These are phyloP conservation scores for Triplophysa siluroides DNA, from an alignment of 2,113 vertebrate species.

Conservation along the genomic window DNA sequence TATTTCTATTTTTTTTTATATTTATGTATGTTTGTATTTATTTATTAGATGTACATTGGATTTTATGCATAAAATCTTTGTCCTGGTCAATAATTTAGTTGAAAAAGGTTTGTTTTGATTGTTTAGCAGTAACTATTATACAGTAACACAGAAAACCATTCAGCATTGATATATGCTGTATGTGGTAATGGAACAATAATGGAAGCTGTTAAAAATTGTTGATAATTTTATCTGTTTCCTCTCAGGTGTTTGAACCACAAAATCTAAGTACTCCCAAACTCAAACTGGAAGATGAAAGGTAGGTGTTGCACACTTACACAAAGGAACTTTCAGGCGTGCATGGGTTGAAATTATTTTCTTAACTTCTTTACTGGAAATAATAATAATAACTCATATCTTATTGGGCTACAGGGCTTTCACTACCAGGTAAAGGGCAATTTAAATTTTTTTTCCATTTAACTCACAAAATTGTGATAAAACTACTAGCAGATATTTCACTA, in stretches of 20 bases:
- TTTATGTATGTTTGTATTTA: slow-evolving; percentile 10
- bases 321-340: slow-evolving; percentile 20
- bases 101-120: slow-evolving; percentile 19
- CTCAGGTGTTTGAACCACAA: slow-evolving; percentile 25
- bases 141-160: slow-evolving; percentile 14
- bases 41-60: slow-evolving; percentile 17
- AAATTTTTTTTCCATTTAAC: not conserved
- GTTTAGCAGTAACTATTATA: slow-evolving; percentile 26
- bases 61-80: not conserved
- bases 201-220: slow-evolving; percentile 10
- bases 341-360: slow-evolving; percentile 24
- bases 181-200: slow-evolving; percentile 18
- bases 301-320: not conserved
- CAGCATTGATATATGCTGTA: slow-evolving; percentile 17
- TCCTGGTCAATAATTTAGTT: slow-evolving; percentile 15
- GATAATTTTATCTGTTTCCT: slow-evolving; percentile 14
- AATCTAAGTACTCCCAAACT: slow-evolving; percentile 36
- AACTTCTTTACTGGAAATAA: slow-evolving; percentile 22
- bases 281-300: slow-evolving; percentile 35
- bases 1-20: not conserved
- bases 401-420: slow-evolving; percentile 14
- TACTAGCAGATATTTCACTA: slow-evolving; percentile 16
- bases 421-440: slow-evolving; percentile 4
- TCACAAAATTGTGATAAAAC: slow-evolving; percentile 17
- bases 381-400: not conserved